Base-by-base conservation (phyloP, 2,888 invertebrate species). In the Hylaea fasciaria region DNA sequence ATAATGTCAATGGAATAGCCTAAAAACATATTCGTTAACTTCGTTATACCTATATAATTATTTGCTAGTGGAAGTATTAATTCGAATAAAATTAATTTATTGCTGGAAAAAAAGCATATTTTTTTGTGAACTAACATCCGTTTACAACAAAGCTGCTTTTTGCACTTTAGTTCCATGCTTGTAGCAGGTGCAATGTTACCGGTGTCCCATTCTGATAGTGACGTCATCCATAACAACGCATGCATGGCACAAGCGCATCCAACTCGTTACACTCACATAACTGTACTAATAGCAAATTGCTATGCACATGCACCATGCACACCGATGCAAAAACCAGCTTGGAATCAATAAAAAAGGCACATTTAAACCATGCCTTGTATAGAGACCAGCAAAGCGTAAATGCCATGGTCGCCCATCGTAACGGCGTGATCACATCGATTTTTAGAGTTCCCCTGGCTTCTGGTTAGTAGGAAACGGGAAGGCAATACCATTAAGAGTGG, bases 401-500 rank as follows among this genome's bases (percentile, higher is more conserved):
- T 92, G 89, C 91, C 92, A 92, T 83, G 91, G 86, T 81, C 91
- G 90, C 70, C 87, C 87, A 88, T 85, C 82, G 91, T 86, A 83
- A 89, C 91, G 80, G 41, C 84, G 81, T 81, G 85, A 85, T 87
- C 85, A 77, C 69, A 65, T 71, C 78, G 72, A 78, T 80, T 84
- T 83, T 88, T 65, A 65, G 66, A 32, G 70, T 62, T 66, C 66
- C 61, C 11, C 50, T 3, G n/a, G 11, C n/a, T n/a, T 2, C 1
- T n/a, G 37, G 9, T 32, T 32, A 32, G 9, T 32, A 32, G 32
- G 1, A 32, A 32, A 32, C 10, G 10, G 3, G 10, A 32, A 7
- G 10, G 7, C 32, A 32, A 32, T 9, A 7, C 10, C 32, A 32
- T 35, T 41, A 17, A 48, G 16, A 3, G 8, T 35, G 11, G 14